phyloP scores from a whole-genome alignment of 2,797 vertebrate species.

The Triplophysa yarkandensis region DNA sequence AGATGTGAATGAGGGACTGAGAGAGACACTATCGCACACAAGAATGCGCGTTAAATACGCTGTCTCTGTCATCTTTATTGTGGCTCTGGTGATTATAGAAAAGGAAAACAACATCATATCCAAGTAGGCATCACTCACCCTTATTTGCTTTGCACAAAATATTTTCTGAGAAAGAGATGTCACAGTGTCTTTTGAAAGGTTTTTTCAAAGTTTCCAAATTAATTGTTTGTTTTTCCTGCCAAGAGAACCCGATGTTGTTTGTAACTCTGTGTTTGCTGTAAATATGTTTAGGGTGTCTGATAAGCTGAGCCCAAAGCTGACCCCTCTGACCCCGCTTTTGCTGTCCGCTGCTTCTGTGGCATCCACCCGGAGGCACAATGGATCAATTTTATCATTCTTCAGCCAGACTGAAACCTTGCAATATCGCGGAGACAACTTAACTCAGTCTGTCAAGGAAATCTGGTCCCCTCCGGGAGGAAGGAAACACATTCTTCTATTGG shows the following conservation, averaged over 20 bases:
- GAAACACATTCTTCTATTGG: slow-evolving; percentile 89
- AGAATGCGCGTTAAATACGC: slow-evolving; percentile 96
- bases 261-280: slow-evolving; percentile 46
- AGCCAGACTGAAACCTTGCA: background rate
- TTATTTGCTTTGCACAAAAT: too few species aligned
- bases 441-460: slow-evolving; percentile 57
- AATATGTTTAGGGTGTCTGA: slow-evolving; percentile 92
- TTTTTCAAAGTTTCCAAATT: too few species aligned
- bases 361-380: slow-evolving; percentile 70
- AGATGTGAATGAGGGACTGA: background rate
- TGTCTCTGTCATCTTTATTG: slow-evolving; percentile 84
- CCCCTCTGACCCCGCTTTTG: slow-evolving; percentile 76
- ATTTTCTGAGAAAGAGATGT: too few species aligned
- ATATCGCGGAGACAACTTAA: slow-evolving; percentile 79
- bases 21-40: slow-evolving; percentile 51
- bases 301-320: slow-evolving; percentile 83
- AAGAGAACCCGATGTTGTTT: background rate
- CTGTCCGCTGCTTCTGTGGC: slow-evolving; percentile 68
- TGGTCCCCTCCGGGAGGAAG: slow-evolving; percentile 48
- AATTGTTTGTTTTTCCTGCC: too few species aligned
- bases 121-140: slow-evolving; percentile 76
- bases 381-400: slow-evolving; percentile 63
- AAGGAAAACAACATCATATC: slow-evolving; percentile 98
- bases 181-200: too few species aligned
- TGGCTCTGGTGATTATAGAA: slow-evolving; percentile 92